phyloP scores from a whole-genome alignment of 2,888 invertebrate species.

The Apantesis nais region DNA sequence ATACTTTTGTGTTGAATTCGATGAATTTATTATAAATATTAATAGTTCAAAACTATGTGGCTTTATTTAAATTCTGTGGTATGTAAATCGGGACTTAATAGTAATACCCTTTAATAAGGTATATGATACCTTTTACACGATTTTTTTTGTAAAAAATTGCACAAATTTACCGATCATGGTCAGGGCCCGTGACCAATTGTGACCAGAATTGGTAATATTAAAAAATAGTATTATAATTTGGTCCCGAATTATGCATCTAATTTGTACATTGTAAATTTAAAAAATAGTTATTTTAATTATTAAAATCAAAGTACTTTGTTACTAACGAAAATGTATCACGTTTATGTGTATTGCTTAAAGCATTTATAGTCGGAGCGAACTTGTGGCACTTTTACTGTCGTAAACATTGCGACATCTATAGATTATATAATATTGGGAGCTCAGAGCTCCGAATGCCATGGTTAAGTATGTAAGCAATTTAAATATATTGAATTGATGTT shows the following conservation, averaged over 20 bases:
- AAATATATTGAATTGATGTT: no score
- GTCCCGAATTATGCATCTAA: background rate
- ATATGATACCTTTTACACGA: background rate
- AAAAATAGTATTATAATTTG: background rate
- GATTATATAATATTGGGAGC: background rate
- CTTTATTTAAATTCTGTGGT: background rate
- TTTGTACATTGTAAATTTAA: background rate
- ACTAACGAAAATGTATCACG: constrained; percentile 1
- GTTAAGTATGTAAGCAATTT: no score
- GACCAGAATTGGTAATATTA: background rate
- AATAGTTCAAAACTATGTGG: constrained; percentile 5
- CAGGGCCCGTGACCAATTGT: background rate
- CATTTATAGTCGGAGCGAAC: constrained; percentile 10
- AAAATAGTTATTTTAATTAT: background rate
- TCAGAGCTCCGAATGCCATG: no score
- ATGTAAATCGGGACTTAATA: background rate
- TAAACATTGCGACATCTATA: background rate
- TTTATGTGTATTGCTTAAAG: constrained; percentile 23
- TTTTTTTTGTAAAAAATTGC: background rate
- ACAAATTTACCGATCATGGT: background rate
- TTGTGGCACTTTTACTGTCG: background rate
- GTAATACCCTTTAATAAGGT: background rate
- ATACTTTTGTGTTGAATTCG: constrained; percentile 14
- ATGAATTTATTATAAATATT: constrained; percentile 15
- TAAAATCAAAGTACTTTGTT: constrained; percentile 7